These are phyloP conservation scores for Saiga tatarica DNA, from an alignment of 2,113 vertebrate species.

Conservation along the genomic window DNA sequence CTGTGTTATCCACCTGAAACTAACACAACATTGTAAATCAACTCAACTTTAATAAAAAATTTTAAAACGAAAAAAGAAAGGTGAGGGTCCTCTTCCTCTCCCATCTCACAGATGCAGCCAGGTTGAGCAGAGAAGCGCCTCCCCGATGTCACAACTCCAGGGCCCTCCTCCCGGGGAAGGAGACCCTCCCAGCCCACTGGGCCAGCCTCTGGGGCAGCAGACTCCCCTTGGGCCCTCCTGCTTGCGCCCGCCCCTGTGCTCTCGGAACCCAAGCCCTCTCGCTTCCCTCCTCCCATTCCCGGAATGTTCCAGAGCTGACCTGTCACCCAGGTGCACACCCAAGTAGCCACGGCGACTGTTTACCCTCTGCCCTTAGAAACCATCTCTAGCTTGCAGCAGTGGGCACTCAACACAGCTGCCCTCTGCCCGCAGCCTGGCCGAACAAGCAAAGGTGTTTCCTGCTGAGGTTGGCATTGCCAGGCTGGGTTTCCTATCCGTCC, in stretches of 20 bases:
- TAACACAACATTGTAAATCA: not conserved
- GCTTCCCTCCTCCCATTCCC: constrained; percentile 35
- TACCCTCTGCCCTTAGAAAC: constrained; percentile 69
- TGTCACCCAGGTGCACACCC: constrained; percentile 29
- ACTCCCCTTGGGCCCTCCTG: not conserved
- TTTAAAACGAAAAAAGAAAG: not conserved
- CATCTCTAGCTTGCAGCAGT: constrained; percentile 45
- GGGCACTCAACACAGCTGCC: constrained; percentile 11
- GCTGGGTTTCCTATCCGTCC: not conserved
- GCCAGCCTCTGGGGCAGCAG: not conserved
- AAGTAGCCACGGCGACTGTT: constrained; percentile 62
- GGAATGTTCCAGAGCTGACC: constrained; percentile 53
- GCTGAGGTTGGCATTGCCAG: constrained; percentile 36
- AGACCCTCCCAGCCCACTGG: not conserved
- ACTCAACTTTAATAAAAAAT: not conserved
- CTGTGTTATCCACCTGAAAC: not conserved
- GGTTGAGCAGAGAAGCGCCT: not conserved
- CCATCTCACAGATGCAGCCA: not conserved
- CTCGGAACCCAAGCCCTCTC: not conserved
- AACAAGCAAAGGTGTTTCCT: constrained; percentile 67
- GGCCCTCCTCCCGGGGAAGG: not conserved
- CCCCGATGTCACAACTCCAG: not conserved
- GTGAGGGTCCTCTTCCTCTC: not conserved
- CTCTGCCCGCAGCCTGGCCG: constrained; percentile 54
- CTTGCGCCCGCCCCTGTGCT: not conserved